A percentile compares a stretch with the other conserved stretches of the same genome.
Conservation (phyloP, 2,888 invertebrate genomes). For the Drosophila atroscutellata region DNA sequence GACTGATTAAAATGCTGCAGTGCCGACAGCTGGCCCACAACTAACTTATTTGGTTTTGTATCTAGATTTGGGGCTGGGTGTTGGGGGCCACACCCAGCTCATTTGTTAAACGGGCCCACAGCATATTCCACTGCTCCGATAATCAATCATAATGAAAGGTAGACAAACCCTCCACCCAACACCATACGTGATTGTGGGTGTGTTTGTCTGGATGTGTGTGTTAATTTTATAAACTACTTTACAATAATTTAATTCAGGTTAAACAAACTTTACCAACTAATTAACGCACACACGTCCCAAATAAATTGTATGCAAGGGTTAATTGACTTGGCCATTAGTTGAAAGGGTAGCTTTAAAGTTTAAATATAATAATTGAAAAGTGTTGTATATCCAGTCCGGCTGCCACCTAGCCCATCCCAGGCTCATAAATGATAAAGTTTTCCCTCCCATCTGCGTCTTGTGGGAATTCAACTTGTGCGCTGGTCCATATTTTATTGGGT, state of each 20-base stretch:
- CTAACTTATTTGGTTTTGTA: constrained; percentile 63
- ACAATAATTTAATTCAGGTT: constrained; percentile 12
- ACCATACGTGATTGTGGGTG: background rate
- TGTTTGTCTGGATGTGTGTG: constrained; percentile 2
- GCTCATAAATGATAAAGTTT: constrained; percentile 35
- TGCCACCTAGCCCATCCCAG: background rate
- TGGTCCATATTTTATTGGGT: constrained; percentile 41
- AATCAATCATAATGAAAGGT: constrained; percentile 74
- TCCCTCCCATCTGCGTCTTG: constrained; percentile 14
- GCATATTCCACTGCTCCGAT: constrained; percentile 49
- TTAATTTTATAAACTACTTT: constrained; percentile 13
- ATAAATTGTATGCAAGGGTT: constrained; percentile 29
- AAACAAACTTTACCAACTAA: constrained; percentile 32
- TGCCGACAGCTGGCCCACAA: constrained; percentile 35
- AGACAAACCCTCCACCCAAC: background rate
- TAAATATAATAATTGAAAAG: constrained; percentile 3
- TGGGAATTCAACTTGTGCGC: constrained; percentile 34
- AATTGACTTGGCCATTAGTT: constrained; percentile 40
- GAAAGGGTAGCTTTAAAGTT: constrained; percentile 19
- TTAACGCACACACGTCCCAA: constrained; percentile 31
- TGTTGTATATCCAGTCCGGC: background rate
- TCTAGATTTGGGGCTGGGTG: constrained; percentile 47
- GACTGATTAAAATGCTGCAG: constrained; percentile 68
- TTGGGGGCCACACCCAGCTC: constrained; percentile 18
- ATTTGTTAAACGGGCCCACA: constrained; percentile 70